Percentiles rank a stretch among this genome's conserved stretches.
phyloP scores from a whole-genome alignment of 2,113 vertebrate genomes.

The Noturus placidus region DNA sequence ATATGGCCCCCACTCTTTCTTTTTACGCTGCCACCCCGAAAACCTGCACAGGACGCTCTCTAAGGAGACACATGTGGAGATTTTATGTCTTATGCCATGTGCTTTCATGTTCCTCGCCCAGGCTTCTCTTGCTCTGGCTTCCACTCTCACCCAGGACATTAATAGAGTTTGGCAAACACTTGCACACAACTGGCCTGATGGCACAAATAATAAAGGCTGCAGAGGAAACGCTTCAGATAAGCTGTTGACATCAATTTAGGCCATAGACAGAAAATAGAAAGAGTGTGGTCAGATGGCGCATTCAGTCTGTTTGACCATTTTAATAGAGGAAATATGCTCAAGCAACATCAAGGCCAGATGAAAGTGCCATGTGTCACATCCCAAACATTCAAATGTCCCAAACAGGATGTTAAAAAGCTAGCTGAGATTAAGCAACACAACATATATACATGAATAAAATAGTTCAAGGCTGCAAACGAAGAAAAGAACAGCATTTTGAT shows the following conservation, averaged over 20 bases:
- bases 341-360: conserved; percentile 21
- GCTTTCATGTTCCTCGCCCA: conserved; percentile 25
- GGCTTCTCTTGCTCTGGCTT: conserved; percentile 9
- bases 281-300: conserved; percentile 16
- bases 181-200: conserved; percentile 21
- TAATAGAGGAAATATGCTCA: conserved; percentile 29
- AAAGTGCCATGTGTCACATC: conserved; percentile 35
- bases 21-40: conserved; percentile 49
- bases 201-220: not conserved
- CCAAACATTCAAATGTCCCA: conserved; percentile 32
- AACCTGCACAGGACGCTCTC: conserved; percentile 51
- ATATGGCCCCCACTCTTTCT: conserved; percentile 25
- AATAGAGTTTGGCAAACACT: conserved; percentile 19
- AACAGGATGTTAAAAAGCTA: conserved; percentile 30
- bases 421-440: not conserved
- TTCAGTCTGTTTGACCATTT: conserved; percentile 11
- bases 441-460: conserved; percentile 23
- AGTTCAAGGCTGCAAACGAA: conserved; percentile 1
- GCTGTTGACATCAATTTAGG: conserved; percentile 20
- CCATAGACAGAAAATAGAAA: conserved; percentile 24
- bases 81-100: conserved; percentile 11
- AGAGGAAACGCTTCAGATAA: conserved; percentile 28
- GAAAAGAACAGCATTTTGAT: not conserved
- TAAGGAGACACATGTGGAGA: conserved; percentile 39
- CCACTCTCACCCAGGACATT: conserved; percentile 14